These are phyloP conservation scores for Heliangelus exortis DNA, from an alignment of 2,797 vertebrate species.

Conservation along the genomic window DNA sequence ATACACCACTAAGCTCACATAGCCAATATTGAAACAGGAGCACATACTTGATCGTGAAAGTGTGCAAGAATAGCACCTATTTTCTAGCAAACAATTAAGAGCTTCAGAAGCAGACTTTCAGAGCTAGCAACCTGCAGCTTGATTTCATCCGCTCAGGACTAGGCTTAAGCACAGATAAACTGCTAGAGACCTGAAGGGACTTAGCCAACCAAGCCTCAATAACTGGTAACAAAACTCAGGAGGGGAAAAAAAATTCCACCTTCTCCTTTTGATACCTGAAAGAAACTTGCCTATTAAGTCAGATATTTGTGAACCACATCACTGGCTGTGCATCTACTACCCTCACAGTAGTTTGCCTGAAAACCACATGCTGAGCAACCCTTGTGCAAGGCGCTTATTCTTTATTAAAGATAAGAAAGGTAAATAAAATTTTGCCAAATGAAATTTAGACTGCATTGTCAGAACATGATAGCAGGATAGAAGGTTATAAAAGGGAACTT, in stretches of 20 bases:
- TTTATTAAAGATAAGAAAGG: neutral
- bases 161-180: neutral
- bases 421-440: neutral
- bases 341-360: neutral
- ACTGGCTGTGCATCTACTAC: neutral
- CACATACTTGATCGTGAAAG: neutral
- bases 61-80: neutral
- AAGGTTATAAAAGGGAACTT: neutral
- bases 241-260: neutral
- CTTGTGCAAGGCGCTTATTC: neutral
- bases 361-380: neutral
- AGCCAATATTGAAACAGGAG: neutral
- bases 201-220: neutral
- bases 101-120: neutral
- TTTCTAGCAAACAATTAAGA: neutral
- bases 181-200: neutral
- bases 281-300: neutral
- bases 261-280: neutral
- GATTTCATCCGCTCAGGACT: neutral
- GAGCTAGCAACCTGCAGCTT: neutral
- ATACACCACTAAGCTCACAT: fast-evolving
- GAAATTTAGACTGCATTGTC: neutral
- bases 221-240: fast-evolving
- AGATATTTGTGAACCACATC: neutral
- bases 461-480: neutral